Evolutionary conservation across 2,888 invertebrate genomes (phyloP).

Genomic region (Philopedon plagiatum): DNA sequence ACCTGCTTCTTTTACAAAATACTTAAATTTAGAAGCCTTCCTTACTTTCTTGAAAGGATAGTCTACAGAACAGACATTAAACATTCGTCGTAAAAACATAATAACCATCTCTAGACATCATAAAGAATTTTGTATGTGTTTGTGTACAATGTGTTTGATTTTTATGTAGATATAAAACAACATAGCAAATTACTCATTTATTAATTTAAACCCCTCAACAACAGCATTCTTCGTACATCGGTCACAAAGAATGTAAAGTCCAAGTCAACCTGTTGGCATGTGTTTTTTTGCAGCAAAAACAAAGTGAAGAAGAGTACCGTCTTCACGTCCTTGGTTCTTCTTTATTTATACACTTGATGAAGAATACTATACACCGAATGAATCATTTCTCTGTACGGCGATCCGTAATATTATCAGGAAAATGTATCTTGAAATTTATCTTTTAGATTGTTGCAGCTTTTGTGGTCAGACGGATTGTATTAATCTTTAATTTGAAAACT

Average conservation of each 20-base stretch:
- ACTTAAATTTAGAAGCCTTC: too few species aligned
- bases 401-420: conserved; percentile 1
- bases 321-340: conserved; percentile 23
- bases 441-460: conserved; percentile 11
- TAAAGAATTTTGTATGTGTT: too few species aligned
- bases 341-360: conserved; percentile 20
- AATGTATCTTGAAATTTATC: conserved; percentile 10
- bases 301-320: conserved; percentile 1
- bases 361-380: conserved; percentile 12
- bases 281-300: conserved; percentile 9
- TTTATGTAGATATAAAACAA: not conserved
- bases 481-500: not conserved
- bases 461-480: conserved; percentile 1
- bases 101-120: too few species aligned
- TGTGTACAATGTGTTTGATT: too few species aligned
- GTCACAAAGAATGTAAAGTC: conserved; percentile 5
- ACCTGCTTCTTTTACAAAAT: too few species aligned
- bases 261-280: not conserved
- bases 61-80: too few species aligned
- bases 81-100: too few species aligned
- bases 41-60: too few species aligned
- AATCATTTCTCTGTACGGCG: conserved; percentile 13
- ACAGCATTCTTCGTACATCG: not conserved
- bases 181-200: not conserved
- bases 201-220: not conserved